Evolutionary conservation across 2,113 vertebrate genomes (phyloP).

Genomic region (Bubo blakistoni): DNA sequence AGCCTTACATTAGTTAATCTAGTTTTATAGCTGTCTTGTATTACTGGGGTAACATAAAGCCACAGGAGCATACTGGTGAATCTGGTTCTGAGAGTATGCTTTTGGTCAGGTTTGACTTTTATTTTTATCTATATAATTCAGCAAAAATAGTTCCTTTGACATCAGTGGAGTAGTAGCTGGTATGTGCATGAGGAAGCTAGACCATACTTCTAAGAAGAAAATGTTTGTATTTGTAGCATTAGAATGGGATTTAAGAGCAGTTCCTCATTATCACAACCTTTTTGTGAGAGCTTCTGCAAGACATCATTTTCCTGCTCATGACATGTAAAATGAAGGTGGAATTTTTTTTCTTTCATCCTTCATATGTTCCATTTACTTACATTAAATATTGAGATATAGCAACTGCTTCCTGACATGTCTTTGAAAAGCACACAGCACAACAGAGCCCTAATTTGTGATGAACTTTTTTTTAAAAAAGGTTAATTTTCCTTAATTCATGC

Average conservation of each 20-base stretch:
- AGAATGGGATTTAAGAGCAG: not conserved
- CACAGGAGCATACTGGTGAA: not conserved
- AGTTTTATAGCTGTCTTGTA: slow-evolving; percentile 14
- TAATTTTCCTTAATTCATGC: not conserved
- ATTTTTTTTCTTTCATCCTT: not conserved
- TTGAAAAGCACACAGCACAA: not conserved
- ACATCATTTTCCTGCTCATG: not conserved
- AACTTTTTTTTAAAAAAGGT: not conserved
- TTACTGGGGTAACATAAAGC: not conserved
- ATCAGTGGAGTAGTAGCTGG: not conserved
- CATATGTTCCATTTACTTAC: not conserved
- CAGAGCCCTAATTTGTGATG: not conserved
- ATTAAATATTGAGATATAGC: not conserved
- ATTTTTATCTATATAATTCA: not conserved
- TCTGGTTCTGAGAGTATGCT: not conserved
- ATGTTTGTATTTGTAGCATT: not conserved
- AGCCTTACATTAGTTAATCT: slow-evolving; percentile 11
- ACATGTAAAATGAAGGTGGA: not conserved
- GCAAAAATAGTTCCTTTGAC: not conserved
- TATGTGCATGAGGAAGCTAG: not conserved
- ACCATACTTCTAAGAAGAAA: not conserved
- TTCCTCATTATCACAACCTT: not conserved
- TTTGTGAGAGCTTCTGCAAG: not conserved
- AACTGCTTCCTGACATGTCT: not conserved
- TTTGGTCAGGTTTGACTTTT: not conserved